These are phyloP conservation scores for Callipepla squamata DNA, from an alignment of 2,113 vertebrate species.

Conservation along the genomic window DNA sequence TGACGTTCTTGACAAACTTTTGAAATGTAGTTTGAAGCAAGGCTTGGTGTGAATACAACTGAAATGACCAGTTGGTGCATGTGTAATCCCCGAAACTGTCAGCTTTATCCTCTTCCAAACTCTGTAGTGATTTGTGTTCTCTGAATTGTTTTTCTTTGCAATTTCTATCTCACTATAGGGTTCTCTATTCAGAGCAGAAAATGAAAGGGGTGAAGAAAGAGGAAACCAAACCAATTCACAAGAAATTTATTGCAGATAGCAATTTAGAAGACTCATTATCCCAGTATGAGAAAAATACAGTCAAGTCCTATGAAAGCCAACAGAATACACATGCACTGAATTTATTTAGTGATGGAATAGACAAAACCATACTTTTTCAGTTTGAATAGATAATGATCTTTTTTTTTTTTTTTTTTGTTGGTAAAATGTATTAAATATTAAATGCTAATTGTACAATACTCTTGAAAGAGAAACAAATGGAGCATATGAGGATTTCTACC, in stretches of 20 bases:
- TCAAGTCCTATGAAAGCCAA: constrained; percentile 66
- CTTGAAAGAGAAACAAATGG: constrained; percentile 2
- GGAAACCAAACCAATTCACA: constrained; percentile 65
- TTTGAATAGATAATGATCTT: constrained; percentile 48
- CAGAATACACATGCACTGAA: constrained; percentile 48
- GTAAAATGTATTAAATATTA: constrained; percentile 43
- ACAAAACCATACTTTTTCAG: constrained; percentile 26
- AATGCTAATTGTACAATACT: constrained; percentile 65
- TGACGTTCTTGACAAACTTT: constrained; percentile 13
- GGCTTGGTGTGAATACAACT: neutral
- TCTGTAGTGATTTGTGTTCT: constrained; percentile 55
- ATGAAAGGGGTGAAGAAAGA: constrained; percentile 54
- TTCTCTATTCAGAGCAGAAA: constrained; percentile 64
- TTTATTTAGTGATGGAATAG: constrained; percentile 21
- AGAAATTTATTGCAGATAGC: constrained; percentile 73
- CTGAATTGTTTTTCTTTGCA: constrained; percentile 61
- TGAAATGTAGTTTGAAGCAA: neutral
- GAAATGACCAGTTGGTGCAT: constrained; percentile 49
- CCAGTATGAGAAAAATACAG: constrained; percentile 66
- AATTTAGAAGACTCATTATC: constrained; percentile 73
- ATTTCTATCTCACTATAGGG: constrained; percentile 65
- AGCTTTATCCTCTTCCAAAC: constrained; percentile 52
- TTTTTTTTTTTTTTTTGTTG: constrained; percentile 35
- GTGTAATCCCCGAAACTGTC: constrained; percentile 42
- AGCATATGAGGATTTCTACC: neutral